Evolutionary conservation across 2,113 vertebrate genomes (phyloP).

Genomic region (Irena cyanogastra): DNA sequence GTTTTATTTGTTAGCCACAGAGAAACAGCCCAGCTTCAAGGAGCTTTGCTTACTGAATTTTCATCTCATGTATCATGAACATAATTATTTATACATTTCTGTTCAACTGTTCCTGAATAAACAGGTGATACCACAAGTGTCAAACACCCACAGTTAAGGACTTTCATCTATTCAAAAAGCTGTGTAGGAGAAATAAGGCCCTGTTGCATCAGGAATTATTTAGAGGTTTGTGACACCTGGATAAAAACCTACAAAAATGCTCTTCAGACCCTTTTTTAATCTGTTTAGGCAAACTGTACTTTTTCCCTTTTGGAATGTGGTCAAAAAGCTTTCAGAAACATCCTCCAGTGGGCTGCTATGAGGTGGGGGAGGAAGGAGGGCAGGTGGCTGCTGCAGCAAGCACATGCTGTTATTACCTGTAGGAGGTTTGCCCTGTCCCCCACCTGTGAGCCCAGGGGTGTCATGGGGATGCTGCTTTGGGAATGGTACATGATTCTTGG

Average conservation of each 20-base stretch:
- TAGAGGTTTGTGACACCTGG: not conserved
- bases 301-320: not conserved
- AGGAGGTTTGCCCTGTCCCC: not conserved
- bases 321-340: not conserved
- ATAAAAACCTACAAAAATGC: not conserved
- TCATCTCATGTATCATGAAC: fast-evolving
- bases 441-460: not conserved
- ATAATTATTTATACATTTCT: not conserved
- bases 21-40: not conserved
- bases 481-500: not conserved
- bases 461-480: not conserved
- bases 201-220: not conserved
- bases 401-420: not conserved
- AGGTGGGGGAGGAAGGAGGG: not conserved
- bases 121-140: not conserved
- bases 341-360: not conserved
- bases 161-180: not conserved
- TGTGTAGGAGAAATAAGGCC: not conserved
- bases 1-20: not conserved
- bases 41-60: not conserved
- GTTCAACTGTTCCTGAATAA: not conserved
- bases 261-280: not conserved
- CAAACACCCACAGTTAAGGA: not conserved
- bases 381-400: not conserved
- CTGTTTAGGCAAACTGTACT: not conserved